A percentile compares a stretch with the other conserved stretches of the same genome.
Conservation (phyloP, 2,113 vertebrate species). For the Tetrao urogallus region DNA sequence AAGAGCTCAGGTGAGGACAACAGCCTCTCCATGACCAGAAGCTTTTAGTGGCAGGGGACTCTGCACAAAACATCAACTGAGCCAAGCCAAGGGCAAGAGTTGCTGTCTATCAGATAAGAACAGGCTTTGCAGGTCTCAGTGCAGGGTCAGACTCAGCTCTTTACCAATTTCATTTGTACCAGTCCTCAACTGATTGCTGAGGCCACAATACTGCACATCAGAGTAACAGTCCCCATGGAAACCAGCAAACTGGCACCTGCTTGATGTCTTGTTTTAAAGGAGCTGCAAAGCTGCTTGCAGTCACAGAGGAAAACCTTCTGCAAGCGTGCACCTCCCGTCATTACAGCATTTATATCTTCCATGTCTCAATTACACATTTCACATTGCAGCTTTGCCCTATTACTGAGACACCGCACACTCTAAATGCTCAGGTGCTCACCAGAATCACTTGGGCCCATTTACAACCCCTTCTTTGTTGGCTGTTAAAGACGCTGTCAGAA, state of each 20-base stretch:
- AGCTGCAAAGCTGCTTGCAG: background rate
- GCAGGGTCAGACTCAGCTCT: background rate
- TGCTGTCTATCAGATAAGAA: background rate
- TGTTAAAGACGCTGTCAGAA: background rate
- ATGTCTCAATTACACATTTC: background rate
- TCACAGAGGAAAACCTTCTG: background rate
- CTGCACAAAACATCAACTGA: rapidly evolving
- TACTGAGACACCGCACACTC: background rate
- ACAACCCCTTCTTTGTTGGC: background rate
- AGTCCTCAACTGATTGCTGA: slow-evolving; percentile 28
- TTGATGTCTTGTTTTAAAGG: background rate
- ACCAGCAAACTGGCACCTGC: slow-evolving; percentile 39
- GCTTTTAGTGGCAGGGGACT: rapidly evolving
- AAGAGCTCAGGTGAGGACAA: background rate
- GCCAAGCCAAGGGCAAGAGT: background rate
- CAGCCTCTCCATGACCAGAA: background rate
- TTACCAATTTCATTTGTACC: background rate
- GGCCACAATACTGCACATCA: slow-evolving; percentile 43
- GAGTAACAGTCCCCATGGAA: slow-evolving; percentile 49
- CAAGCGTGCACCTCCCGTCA: background rate
- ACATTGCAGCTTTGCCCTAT: background rate
- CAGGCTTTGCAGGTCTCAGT: background rate
- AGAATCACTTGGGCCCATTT: background rate
- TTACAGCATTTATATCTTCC: background rate
- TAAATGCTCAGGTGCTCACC: background rate